Percentiles rank a stretch among this genome's conserved stretches.
These are phyloP conservation scores for Orchesella cincta DNA, from an alignment of 1,140 invertebrate genomes.

Conservation along the genomic window DNA sequence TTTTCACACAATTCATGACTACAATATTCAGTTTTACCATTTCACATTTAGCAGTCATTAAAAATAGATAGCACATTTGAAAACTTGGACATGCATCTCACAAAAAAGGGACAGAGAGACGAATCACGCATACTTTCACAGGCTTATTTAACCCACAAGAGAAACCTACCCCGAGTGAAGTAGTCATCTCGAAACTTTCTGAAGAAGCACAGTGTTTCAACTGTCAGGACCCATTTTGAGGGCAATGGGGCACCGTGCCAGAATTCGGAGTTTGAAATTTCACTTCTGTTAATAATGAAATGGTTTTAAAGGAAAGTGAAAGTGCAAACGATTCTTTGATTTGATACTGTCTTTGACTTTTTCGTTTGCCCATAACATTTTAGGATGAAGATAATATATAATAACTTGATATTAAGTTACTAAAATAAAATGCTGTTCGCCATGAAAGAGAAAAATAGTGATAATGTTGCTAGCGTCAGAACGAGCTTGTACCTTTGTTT, in stretches of 20 bases:
- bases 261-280: conserved; percentile 12
- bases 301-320: not conserved
- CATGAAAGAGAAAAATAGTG: no score
- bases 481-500: conserved; percentile 44
- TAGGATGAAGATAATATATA: not conserved
- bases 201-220: conserved; percentile 27
- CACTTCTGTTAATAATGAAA: conserved; percentile 6
- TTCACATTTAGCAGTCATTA: no score
- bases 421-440: not conserved
- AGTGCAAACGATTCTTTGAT: no score
- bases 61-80: no score
- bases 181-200: conserved; percentile 39
- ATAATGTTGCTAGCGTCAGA: no score
- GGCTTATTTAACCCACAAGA: not conserved
- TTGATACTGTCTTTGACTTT: no score
- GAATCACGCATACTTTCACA: no score
- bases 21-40: no score
- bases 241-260: conserved; percentile 1
- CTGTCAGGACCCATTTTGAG: conserved; percentile 36
- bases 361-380: not conserved
- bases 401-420: not conserved
- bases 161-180: conserved; percentile 25
- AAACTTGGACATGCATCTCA: no score
- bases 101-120: no score
- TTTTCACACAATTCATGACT: no score